A percentile compares a stretch with the other conserved stretches of the same genome.
Evolutionary conservation across 2,888 invertebrate genomes (phyloP).

Genomic region (Venusia cambrica): DNA sequence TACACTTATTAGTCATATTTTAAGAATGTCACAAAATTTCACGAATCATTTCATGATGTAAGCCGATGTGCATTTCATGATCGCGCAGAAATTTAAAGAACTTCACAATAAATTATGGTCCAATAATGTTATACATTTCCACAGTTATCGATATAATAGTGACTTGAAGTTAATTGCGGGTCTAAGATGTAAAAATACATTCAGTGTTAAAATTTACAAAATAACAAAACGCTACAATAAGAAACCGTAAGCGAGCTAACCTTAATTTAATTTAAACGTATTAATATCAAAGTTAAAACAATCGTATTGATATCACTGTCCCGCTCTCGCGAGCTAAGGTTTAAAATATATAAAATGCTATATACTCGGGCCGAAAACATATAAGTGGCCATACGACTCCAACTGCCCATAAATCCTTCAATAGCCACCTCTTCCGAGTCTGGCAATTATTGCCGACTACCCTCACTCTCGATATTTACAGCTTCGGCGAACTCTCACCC

Average conservation of each 20-base stretch:
- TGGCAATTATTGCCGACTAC: slow-evolving; percentile 23
- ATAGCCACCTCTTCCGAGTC: slow-evolving; percentile 40
- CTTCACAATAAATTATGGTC: slow-evolving; percentile 47
- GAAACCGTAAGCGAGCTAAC: slow-evolving; percentile 71
- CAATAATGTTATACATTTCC: slow-evolving; percentile 53
- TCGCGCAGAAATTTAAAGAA: slow-evolving; percentile 39
- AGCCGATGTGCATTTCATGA: slow-evolving; percentile 44
- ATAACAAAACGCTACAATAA: slow-evolving; percentile 71
- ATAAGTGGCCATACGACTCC: slow-evolving; percentile 73
- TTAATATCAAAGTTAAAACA: slow-evolving; percentile 72
- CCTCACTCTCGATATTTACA: slow-evolving; percentile 48
- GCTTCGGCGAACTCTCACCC: slow-evolving; percentile 40
- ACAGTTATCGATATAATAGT: slow-evolving; percentile 50
- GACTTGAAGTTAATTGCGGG: slow-evolving; percentile 64
- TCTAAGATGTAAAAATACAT: slow-evolving; percentile 49
- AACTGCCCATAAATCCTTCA: slow-evolving; percentile 47
- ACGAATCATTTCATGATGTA: slow-evolving; percentile 37
- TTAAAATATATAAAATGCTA: slow-evolving; percentile 61
- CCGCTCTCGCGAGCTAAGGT: slow-evolving; percentile 41
- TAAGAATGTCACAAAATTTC: slow-evolving; percentile 36
- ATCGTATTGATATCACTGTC: slow-evolving; percentile 65
- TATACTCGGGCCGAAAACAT: slow-evolving; percentile 78
- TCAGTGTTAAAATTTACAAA: slow-evolving; percentile 73
- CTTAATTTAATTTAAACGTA: slow-evolving; percentile 60
- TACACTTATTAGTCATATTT: slow-evolving; percentile 39